Conservation (phyloP, 2,797 vertebrate genomes). For the Leucoraja ocellata region DNA sequence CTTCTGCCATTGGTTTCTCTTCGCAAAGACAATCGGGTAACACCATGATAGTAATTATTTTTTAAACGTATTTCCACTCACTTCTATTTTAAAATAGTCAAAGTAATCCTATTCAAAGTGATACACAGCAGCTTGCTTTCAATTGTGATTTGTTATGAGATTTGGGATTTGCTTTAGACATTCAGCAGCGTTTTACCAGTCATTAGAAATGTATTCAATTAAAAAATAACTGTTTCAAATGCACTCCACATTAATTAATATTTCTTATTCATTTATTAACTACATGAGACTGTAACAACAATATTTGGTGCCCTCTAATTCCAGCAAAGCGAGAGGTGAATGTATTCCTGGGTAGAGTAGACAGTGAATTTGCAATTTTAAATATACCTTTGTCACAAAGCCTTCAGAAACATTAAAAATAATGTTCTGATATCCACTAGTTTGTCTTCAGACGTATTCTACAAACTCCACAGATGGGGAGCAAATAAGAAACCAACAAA, state of each 20-base stretch:
- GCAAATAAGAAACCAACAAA: not conserved
- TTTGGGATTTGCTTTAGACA: not conserved
- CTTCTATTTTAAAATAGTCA: not conserved
- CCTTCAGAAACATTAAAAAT: no score
- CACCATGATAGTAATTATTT: not conserved
- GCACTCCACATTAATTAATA: not conserved
- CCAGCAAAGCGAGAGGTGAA: not conserved
- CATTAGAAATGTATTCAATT: not conserved
- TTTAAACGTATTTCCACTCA: not conserved
- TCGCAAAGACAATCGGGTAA: not conserved
- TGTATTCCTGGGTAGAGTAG: not conserved
- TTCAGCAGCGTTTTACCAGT: not conserved
- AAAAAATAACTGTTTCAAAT: not conserved
- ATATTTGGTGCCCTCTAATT: not conserved
- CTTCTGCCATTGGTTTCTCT: not conserved
- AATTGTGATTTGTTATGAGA: not conserved
- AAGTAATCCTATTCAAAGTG: not conserved
- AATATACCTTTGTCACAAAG: not conserved
- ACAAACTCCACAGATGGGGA: no score
- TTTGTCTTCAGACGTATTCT: not conserved
- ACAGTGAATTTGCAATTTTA: not conserved
- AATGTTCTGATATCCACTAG: no score
- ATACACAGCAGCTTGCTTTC: not conserved
- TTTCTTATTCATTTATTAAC: not conserved
- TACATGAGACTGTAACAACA: not conserved